Evolutionary conservation across 2,113 vertebrate species (phyloP), one percentile per base, ranked within the genome.

Genomic region (Triplophysa siluroides): DNA sequence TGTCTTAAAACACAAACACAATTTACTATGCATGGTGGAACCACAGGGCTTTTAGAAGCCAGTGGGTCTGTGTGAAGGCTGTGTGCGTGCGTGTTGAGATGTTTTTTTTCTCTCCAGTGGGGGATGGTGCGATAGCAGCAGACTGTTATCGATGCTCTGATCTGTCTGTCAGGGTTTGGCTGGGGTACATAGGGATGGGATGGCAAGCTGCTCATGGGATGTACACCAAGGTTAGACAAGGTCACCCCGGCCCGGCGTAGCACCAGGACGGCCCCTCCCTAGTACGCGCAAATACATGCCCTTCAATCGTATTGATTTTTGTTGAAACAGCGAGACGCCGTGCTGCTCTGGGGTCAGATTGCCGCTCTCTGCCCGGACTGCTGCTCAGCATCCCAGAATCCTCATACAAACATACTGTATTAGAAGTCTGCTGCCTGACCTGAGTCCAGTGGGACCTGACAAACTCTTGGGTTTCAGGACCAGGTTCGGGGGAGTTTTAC

Each of bases 151-250:
- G 68, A 81, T 84, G 76, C 68, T 81, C 83, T 74, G 81, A 83
- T 83, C 73, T 54, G 67, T 71, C 76, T 82, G 73, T 56, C 74
- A 70, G 45, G 68, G 78, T 74, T 80, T 82, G 80, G 67, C 62
- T 78, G 70, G 83, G 56, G 72, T 76, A 43, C 45, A 68, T 47
- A 21, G 65, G 41, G 43, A 63, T 56, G 69, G 79, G 80, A 68
- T 71, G 33, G 76, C 38, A 60, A 78, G 74, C 75, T 78, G 54
- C 83, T 81, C 83, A 58, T 84, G 83, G 79, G 79, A 81, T 54
- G 74, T 24, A 69, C 74, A 78, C 38, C 84, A 85, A 85, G 84
- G 84, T 83, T 83, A 83, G 77, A 76, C 74, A 85, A 85, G 84
- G 81, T 74, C 81, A 81, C 24, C 62, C 78, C 61, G 58, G 45